Evolutionary conservation across 2,888 invertebrate species (phyloP), one percentile per base, ranked within the genome.

Genomic region (Drosophila tripunctata): DNA sequence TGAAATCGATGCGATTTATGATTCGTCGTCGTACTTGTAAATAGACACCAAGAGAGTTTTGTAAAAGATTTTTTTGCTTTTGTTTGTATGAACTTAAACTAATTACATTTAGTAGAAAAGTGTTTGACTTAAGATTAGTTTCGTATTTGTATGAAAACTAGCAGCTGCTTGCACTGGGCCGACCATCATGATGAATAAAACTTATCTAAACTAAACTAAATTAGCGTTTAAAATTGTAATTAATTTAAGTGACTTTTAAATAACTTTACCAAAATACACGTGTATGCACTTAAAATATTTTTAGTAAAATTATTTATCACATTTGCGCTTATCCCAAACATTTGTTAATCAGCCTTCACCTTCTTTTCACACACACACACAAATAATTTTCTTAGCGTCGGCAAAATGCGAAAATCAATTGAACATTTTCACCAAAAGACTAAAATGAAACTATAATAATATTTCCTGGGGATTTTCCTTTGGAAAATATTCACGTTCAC

Each of bases 1-100:
- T 48, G 61, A 82, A 82, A 68, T 80, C 73, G 70, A 73, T 83
- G 51, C 68, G 69, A 69, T 63, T 66, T 64, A 43, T 58, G 56
- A 38, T 61, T 65, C 41, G 45, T 66, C 41, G 45, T 66, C 38
- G 36, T 40, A 51, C 52, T 62, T 80, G 82, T 78, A 87, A 89
- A 86, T 88, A 89, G 88, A 88, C 88, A 88, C 88, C 85, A 87
- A 88, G 88, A 89, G 69, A 77, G 87, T 84, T 87, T 68, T 75
- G 67, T 79, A 79, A 80, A 76, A 83, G 48, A n/a, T n/a, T n/a
- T 66, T 74, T 48, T 44, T 48, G 44, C 66, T 15, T 14, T 21
- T 24, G 5, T 64, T 7, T 12, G 12, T 21, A 8, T 50, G 19
- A 73, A 55, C 87, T 86, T 72, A 65, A 57, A 4, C 75, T 72